Evolutionary conservation across 2,113 vertebrate species (phyloP), one percentile per base, ranked within the genome.

Genomic region (Daubentonia madagascariensis): DNA sequence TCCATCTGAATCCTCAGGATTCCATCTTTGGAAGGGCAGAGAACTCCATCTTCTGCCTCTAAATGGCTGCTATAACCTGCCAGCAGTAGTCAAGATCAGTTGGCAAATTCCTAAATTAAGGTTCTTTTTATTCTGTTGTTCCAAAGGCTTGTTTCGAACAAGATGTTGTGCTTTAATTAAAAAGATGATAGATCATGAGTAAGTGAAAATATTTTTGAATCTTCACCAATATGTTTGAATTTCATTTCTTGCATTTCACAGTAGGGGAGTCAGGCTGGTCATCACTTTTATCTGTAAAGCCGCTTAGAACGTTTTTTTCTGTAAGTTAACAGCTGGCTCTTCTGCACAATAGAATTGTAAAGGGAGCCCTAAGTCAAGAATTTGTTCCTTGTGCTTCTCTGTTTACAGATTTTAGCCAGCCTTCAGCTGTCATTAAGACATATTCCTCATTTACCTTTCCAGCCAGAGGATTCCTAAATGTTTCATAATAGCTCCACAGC

Each of bases 181-280:
- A 97, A 85, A 92, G 68, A 80, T 37, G 22, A 94, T 73, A 65
- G 30, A 67, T 92, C 81, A 45, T 30, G 48, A 96, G 85, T 81
- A 97, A 95, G 59, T 75, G 91, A 88, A 97, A 89, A 67, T 92
- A 95, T 83, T 90, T 94, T 93, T 72, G 63, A 90, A 88, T 65
- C 84, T 84, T 97, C 81, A 32, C n/a, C 89, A 78, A 92, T 48
- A 73, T 22, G n/a, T 91, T 72, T 81, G 81, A 89, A 63, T 94
- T 89, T 83, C 40, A 32, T 84, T 75, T 72, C 87, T 97, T 90
- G 68, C 40, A 8, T 76, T 86, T 95, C 50, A 54, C 75, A 52
- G 61, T 1, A 4, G 17, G 32, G n/a, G 9, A 43, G 11, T 63
- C 35, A 61, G 52, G 4, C 68, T 30, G 54, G 70, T 35, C 80